Evolutionary conservation across 2,888 invertebrate species (phyloP), one percentile per base, ranked within the genome.

Genomic region (Dasysyrphus albostriatus): DNA sequence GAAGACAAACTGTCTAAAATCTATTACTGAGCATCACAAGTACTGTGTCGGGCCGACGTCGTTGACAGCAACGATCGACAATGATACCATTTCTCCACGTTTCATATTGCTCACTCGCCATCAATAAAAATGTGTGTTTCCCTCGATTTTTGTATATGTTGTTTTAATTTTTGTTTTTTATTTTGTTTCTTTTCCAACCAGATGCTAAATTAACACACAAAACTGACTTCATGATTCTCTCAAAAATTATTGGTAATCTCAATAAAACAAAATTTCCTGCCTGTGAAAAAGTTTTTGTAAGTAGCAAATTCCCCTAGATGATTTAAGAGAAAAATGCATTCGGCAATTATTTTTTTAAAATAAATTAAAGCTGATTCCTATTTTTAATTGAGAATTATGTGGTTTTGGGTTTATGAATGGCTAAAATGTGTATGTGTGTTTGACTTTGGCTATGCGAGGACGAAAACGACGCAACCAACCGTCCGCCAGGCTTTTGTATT

Each of bases 261-360:
- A 51, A 54, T 32, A n/a, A 8, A 54, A 24, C 0, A 54, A 54
- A 32, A 32, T 32, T 54, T 1, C n/a, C n/a, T 29, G n/a, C 29
- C 14, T 32, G 29, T 32, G 8, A 29, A 29, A 51, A 51, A 24
- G 29, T 54, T 54, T 54, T 54, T 54, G 14, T 54, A n/a, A 54
- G 8, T 32, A 54, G 14, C 8, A 8, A 32, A 32, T 54, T 32
- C 54, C 5, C 54, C 54, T 8, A 0, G 14, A 32, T 54, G 14
- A 32, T 54, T 54, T 54, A 29, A 1, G 7, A 32, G 54, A 14
- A 54, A 54, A 54, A n/a, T 54, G 54, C n/a, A 54, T 54, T 54
- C 29, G 6, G 2, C 0, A 51, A 4, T 32, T 32, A 14, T 54
- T 32, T 49, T 54, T 29, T 16, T 49, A 1, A 5, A 54, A 54